Conservation (phyloP, 2,888 invertebrate genomes). For the Nomada fabriciana region DNA sequence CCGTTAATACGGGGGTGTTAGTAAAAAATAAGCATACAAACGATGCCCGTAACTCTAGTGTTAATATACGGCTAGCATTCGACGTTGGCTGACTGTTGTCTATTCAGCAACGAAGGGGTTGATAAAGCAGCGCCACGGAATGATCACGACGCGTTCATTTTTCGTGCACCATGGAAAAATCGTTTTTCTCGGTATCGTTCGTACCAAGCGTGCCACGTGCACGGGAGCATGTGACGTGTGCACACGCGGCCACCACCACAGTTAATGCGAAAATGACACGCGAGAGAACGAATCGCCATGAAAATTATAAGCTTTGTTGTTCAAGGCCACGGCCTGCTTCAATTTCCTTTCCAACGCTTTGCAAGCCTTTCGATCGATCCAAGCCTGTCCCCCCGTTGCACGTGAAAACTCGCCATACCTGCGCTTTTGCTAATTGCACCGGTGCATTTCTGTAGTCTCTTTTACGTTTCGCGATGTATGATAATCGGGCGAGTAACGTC, state of each 20-base stretch:
- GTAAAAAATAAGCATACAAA: no score
- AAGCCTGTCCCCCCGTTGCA: neutral
- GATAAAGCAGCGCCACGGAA: no score
- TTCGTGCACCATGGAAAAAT: neutral
- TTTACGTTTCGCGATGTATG: neutral
- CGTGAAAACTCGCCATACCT: neutral
- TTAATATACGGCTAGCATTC: no score
- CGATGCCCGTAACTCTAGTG: no score
- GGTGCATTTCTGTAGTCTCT: neutral
- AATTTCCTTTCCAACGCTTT: conserved; percentile 21
- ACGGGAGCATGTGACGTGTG: conserved; percentile 33
- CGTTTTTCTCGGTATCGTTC: neutral
- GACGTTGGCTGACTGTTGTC: no score
- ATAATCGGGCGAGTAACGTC: neutral
- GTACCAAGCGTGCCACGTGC: conserved; percentile 29
- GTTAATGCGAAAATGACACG: conserved; percentile 59
- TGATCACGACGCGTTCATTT: neutral
- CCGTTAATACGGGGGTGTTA: no score
- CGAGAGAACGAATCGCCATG: conserved; percentile 45
- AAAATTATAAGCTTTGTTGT: conserved; percentile 50
- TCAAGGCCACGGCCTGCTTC: conserved; percentile 49
- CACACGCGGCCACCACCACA: conserved; percentile 14
- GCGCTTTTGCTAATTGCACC: neutral
- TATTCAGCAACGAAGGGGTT: no score
- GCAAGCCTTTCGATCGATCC: conserved; percentile 24